Evolutionary conservation across 1,140 invertebrate species (phyloP).

Genomic region (Pogonognathellus flavescens): DNA sequence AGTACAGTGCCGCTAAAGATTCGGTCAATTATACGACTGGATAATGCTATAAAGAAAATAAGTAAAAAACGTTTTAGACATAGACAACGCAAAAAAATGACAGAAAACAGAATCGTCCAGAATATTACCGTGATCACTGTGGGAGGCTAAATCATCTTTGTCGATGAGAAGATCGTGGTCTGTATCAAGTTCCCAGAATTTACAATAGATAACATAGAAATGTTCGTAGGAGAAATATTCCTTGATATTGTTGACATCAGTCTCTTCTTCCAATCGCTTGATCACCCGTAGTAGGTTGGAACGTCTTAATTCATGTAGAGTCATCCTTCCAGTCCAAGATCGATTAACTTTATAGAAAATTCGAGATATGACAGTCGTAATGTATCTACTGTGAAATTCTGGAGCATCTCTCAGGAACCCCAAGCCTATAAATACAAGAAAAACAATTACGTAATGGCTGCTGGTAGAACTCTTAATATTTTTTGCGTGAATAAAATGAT

Average conservation of each 20-base stretch:
- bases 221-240: slow-evolving; percentile 74
- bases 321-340: slow-evolving; percentile 96
- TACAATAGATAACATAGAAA: slow-evolving; percentile 99
- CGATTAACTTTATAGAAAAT: slow-evolving; percentile 96
- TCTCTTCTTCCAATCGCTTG: slow-evolving; percentile 77
- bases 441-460: slow-evolving; percentile 11
- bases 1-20: slow-evolving; percentile 96
- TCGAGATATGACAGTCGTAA: slow-evolving; percentile 84
- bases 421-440: slow-evolving; percentile 71
- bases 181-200: slow-evolving; percentile 99
- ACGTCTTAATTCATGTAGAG: slow-evolving; percentile 87
- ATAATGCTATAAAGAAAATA: slow-evolving; percentile 80
- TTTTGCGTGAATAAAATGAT: neutral
- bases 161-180: slow-evolving; percentile 78
- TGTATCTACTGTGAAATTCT: slow-evolving; percentile 90
- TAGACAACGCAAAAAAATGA: neutral
- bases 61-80: neutral
- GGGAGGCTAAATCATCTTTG: slow-evolving; percentile 90
- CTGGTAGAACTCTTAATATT: too few relatives aligned
- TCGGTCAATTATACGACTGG: slow-evolving; percentile 93
- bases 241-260: slow-evolving; percentile 67
- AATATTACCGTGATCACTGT: slow-evolving; percentile 92
- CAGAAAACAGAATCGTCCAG: neutral
- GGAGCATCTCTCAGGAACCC: slow-evolving; percentile 96
- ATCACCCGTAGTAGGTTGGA: slow-evolving; percentile 89